phyloP scores from a whole-genome alignment of 2,888 invertebrate species.

The Beris chalybata region DNA sequence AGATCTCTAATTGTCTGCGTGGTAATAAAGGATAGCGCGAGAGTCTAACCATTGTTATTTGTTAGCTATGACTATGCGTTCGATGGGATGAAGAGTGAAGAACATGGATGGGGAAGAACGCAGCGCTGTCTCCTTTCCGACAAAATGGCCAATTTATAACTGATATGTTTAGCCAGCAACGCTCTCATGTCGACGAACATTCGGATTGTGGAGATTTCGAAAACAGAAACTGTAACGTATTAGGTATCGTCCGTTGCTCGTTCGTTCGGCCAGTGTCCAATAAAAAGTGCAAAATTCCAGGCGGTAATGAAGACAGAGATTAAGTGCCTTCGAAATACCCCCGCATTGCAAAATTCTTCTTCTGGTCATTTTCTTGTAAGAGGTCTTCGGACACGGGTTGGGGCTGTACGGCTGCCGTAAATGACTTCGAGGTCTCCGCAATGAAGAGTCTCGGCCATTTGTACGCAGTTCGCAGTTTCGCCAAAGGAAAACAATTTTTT shows the following conservation, averaged over 20 bases:
- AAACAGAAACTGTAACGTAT: constrained; percentile 3
- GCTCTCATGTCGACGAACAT: neutral
- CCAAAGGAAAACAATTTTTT: constrained; percentile 22
- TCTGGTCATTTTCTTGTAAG: constrained; percentile 23
- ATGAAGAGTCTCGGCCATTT: constrained; percentile 20
- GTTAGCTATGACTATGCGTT: too few relatives aligned
- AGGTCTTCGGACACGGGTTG: neutral
- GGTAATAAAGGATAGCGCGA: constrained; percentile 15
- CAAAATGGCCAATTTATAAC: constrained; percentile 29
- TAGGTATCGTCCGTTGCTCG: constrained; percentile 21
- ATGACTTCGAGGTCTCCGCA: constrained; percentile 15
- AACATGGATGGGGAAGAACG: constrained; percentile 9
- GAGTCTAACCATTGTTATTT: constrained; percentile 13
- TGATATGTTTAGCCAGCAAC: constrained; percentile 7
- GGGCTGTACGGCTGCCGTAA: constrained; percentile 9
- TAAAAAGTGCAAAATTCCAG: constrained; percentile 32
- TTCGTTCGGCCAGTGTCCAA: constrained; percentile 26
- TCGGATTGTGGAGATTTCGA: constrained; percentile 22
- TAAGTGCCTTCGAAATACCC: constrained; percentile 32
- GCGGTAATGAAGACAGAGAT: constrained; percentile 32
- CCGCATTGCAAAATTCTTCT: constrained; percentile 32
- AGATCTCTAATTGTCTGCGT: constrained; percentile 24
- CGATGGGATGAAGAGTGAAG: too few relatives aligned
- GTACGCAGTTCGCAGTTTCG: constrained; percentile 26
- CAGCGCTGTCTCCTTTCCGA: constrained; percentile 8